phyloP scores from a whole-genome alignment of 2,797 vertebrate species.

The Setipinna tenuifilis region DNA sequence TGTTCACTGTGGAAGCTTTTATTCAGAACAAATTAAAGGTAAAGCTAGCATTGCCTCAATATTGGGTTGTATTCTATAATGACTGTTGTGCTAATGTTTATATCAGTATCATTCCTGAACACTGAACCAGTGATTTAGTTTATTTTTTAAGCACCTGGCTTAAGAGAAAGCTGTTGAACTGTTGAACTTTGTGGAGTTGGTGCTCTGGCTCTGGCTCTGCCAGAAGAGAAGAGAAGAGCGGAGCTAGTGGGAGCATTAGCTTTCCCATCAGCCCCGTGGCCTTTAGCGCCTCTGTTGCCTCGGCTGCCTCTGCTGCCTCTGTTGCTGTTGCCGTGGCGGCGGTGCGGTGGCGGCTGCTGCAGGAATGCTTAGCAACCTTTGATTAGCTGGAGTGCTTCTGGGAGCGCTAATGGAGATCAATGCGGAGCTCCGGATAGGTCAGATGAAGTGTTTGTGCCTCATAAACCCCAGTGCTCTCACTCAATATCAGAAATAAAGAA shows the following conservation, averaged over 20 bases:
- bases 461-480: conserved; percentile 14
- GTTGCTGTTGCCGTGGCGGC: background rate
- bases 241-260: background rate
- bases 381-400: conserved; percentile 15
- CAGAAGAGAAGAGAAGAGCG: no score
- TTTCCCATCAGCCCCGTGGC: background rate
- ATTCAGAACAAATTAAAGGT: background rate
- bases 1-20: background rate
- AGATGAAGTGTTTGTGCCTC: conserved; percentile 19
- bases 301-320: background rate
- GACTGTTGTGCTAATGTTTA: background rate
- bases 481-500: conserved; percentile 21
- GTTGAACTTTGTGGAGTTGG: background rate
- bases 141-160: background rate
- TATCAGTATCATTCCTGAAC: background rate
- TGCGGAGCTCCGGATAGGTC: background rate
- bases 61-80: no score
- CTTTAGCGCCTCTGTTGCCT: background rate
- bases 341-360: background rate
- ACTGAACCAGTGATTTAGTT: background rate
- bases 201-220: background rate
- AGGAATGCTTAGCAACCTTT: conserved; percentile 15
- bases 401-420: conserved; percentile 25
- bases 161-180: background rate
- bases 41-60: background rate